Evolutionary conservation across 2,797 vertebrate species (phyloP).

Genomic region (Florisuga fusca): DNA sequence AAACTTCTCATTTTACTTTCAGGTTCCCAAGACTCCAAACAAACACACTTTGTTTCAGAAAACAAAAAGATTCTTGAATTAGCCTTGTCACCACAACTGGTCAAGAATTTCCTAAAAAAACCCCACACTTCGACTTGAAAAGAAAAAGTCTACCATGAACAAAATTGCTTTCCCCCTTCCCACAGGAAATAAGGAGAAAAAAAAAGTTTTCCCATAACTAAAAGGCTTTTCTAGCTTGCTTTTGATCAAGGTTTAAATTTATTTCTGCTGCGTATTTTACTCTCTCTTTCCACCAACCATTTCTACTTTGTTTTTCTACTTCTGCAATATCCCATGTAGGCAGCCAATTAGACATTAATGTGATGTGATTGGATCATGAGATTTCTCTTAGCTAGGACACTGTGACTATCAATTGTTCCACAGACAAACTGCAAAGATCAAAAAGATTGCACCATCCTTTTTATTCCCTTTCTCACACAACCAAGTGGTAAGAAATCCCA

Average conservation of each 20-base stretch:
- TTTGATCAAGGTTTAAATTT: slow-evolving; percentile 29
- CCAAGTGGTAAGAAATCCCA: not conserved
- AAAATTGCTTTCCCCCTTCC: slow-evolving; percentile 43
- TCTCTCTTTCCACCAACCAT: not conserved
- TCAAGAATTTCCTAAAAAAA: slow-evolving; percentile 14
- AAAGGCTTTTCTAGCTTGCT: slow-evolving; percentile 10
- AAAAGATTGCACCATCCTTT: not conserved
- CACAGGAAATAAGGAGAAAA: slow-evolving; percentile 57
- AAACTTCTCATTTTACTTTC: slow-evolving; percentile 5
- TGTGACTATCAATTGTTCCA: not conserved
- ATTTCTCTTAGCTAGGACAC: not conserved
- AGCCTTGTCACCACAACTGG: not conserved
- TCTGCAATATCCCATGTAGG: not conserved
- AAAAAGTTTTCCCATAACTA: slow-evolving; percentile 54
- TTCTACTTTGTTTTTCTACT: not conserved
- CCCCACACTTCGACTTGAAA: not conserved
- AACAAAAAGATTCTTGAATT: slow-evolving; percentile 46
- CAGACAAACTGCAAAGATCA: not conserved
- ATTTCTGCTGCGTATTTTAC: not conserved
- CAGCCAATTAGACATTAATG: not conserved
- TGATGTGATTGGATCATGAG: not conserved
- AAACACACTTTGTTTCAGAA: slow-evolving; percentile 53
- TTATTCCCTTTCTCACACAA: not conserved
- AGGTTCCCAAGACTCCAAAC: slow-evolving; percentile 51
- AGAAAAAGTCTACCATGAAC: not conserved